Evolutionary conservation across 2,797 vertebrate genomes (phyloP).

Genomic region (Phyllotis vaccarum): DNA sequence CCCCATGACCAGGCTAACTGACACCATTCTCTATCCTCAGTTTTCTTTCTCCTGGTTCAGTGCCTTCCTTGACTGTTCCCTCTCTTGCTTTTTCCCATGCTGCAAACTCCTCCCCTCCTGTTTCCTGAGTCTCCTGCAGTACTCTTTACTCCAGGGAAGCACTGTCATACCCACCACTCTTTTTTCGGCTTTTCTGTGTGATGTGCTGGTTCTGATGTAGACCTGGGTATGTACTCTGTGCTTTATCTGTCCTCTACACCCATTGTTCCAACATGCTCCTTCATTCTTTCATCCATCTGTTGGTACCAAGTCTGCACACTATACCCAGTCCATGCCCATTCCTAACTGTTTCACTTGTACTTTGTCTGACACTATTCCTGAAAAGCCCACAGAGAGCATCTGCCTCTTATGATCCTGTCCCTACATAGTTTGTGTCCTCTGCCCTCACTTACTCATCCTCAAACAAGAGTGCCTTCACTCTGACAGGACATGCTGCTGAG

Average conservation of each 20-base stretch:
- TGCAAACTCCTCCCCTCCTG: neutral
- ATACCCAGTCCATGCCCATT: neutral
- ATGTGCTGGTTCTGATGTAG: neutral
- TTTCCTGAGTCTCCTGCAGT: neutral
- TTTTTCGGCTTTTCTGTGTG: neutral
- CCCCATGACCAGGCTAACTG: neutral
- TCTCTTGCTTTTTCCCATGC: rapidly evolving
- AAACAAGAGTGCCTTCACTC: neutral
- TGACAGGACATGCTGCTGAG: neutral
- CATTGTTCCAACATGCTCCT: neutral
- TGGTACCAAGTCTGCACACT: neutral
- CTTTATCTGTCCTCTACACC: neutral
- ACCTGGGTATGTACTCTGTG: neutral
- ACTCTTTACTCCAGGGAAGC: neutral
- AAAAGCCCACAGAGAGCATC: neutral
- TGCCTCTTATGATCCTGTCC: neutral
- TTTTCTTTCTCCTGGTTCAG: neutral
- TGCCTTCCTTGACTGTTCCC: neutral
- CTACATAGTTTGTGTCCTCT: neutral
- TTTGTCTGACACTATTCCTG: neutral
- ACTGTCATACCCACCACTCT: neutral
- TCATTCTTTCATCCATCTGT: no score
- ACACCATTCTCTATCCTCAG: neutral
- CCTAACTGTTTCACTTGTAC: neutral
- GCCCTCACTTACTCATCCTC: neutral